These are phyloP conservation scores for Ischnus inquisitorius DNA, from an alignment of 2,888 invertebrate species.

Conservation along the genomic window DNA sequence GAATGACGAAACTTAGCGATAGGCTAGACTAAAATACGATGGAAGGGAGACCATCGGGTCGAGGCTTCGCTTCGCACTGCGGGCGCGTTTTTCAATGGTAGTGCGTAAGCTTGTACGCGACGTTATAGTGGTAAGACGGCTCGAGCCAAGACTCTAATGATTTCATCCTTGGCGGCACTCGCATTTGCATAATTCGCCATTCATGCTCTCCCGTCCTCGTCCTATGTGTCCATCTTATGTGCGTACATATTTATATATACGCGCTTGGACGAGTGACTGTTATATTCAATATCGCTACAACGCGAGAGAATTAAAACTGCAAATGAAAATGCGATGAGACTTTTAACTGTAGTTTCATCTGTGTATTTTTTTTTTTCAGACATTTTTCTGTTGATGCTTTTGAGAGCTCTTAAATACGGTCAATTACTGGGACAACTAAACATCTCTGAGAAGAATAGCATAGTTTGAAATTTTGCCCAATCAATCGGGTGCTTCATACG, in stretches of 20 bases:
- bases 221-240: background rate
- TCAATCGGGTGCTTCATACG: too few species aligned
- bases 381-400: too few species aligned
- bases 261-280: background rate
- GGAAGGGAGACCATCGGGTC: constrained; percentile 1
- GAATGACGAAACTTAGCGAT: constrained; percentile 14
- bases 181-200: constrained; percentile 78
- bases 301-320: background rate
- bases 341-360: background rate
- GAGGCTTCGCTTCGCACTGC: constrained; percentile 14
- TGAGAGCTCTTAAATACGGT: too few species aligned
- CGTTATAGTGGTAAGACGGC: constrained; percentile 50
- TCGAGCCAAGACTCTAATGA: constrained; percentile 74
- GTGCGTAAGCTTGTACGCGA: constrained; percentile 10
- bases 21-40: background rate
- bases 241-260: background rate
- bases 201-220: constrained; percentile 72
- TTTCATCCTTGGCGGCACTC: constrained; percentile 77
- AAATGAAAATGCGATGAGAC: background rate
- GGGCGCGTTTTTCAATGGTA: constrained; percentile 4
- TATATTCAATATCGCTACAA: background rate
- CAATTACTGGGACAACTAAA: too few species aligned
- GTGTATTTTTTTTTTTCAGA: background rate
- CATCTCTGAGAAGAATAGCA: too few species aligned
- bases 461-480: too few species aligned